Conservation (phyloP, 2,888 invertebrate genomes). For the Cynaeus angustus region DNA sequence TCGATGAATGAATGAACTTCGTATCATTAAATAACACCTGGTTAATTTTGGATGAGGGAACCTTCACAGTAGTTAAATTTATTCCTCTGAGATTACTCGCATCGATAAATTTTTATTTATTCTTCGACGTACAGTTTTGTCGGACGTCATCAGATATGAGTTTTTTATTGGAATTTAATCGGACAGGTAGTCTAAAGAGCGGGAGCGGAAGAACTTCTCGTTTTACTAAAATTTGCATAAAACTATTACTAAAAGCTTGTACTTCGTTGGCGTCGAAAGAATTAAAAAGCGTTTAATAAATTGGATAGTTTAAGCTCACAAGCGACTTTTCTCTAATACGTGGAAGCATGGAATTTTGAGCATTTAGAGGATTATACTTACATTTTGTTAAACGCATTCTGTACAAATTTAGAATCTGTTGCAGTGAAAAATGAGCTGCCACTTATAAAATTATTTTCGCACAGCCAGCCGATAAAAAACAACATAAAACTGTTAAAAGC, state of each 20-base stretch:
- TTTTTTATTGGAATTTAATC: constrained; percentile 6
- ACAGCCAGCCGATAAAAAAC: constrained; percentile 34
- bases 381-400: constrained; percentile 5
- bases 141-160: constrained; percentile 14
- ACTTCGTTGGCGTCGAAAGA: neutral
- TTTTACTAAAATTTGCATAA: constrained; percentile 2
- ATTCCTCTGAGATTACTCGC: constrained; percentile 26
- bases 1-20: constrained; percentile 31
- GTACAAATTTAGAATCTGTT: constrained; percentile 4
- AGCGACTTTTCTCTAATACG: neutral
- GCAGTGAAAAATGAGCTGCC: constrained; percentile 22
- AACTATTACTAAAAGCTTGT: neutral
- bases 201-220: constrained; percentile 6
- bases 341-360: neutral
- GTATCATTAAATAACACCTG: constrained; percentile 37
- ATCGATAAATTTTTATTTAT: constrained; percentile 30
- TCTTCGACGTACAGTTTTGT: constrained; percentile 7
- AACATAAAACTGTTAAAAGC: constrained; percentile 42
- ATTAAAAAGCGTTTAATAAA: constrained; percentile 7
- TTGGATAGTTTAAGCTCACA: neutral
- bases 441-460: constrained; percentile 28
- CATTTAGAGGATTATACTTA: constrained; percentile 6
- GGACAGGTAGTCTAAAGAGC: constrained; percentile 1
- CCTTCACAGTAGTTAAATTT: constrained; percentile 25
- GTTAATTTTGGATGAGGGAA: constrained; percentile 31